A percentile compares a stretch with the other conserved stretches of the same genome.
These are phyloP conservation scores for Epinotia nisella DNA, from an alignment of 2,888 invertebrate genomes.

Conservation along the genomic window DNA sequence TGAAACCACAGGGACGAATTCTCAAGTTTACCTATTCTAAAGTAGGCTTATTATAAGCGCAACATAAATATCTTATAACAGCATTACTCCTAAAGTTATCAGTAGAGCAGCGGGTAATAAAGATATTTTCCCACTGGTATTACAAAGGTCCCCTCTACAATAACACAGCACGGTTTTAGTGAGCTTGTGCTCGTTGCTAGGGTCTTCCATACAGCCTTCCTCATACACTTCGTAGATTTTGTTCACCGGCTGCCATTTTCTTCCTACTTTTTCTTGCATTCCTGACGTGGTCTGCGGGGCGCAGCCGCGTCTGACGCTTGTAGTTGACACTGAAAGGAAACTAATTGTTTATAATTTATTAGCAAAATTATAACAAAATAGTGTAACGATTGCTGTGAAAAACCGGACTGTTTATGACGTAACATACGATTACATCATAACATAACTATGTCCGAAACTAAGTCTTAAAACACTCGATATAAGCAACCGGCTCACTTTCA, in stretches of 20 bases:
- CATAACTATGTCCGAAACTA: too few species aligned
- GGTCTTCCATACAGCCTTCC: conserved; percentile 87
- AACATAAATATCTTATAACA: neutral
- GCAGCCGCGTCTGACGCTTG: conserved; percentile 85
- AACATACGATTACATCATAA: too few species aligned
- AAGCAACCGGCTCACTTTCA: too few species aligned
- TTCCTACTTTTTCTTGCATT: conserved; percentile 81
- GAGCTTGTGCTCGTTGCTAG: conserved; percentile 81
- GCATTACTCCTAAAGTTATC: conserved; percentile 18
- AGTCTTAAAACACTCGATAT: too few species aligned
- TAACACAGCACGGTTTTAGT: conserved; percentile 88
- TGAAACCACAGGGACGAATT: neutral
- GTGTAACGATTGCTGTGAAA: too few species aligned
- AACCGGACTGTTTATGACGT: too few species aligned
- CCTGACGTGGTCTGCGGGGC: conserved; percentile 87
- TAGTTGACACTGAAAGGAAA: conserved; percentile 62
- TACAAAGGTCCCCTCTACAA: conserved; percentile 90
- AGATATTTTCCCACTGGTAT: conserved; percentile 67
- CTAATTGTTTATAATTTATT: neutral
- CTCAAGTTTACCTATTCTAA: too few species aligned
- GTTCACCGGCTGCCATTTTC: conserved; percentile 86
- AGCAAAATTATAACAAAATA: neutral
- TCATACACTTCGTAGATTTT: conserved; percentile 88
- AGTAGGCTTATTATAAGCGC: too few species aligned
- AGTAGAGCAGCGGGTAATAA: neutral